These are phyloP conservation scores for Amblyjoppa proteus DNA, from an alignment of 2,888 invertebrate genomes.

Conservation along the genomic window DNA sequence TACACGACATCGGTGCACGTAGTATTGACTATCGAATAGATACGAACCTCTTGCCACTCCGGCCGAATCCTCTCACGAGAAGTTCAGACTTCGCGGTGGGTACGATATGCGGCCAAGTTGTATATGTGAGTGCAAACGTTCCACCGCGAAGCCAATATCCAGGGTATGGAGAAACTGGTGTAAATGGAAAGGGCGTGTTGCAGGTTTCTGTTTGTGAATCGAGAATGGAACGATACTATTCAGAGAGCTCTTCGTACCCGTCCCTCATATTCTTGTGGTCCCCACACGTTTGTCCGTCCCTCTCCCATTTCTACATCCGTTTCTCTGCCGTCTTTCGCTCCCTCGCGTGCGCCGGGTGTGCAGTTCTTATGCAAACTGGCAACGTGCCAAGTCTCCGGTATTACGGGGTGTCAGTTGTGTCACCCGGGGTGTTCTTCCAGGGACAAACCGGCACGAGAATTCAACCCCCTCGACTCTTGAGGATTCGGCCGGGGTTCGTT, in stretches of 20 bases:
- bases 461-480: conserved; percentile 71
- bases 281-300: conserved; percentile 8
- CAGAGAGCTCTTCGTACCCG: conserved; percentile 39
- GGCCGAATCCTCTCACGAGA: conserved; percentile 22
- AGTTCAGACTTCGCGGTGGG: conserved; percentile 30
- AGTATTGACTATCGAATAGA: conserved; percentile 78
- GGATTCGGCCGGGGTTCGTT: conserved; percentile 53
- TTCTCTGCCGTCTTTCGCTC: not conserved
- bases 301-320: conserved; percentile 31
- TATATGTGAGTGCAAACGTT: conserved; percentile 20
- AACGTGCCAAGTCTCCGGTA: conserved; percentile 80
- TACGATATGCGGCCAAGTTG: conserved; percentile 14
- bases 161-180: conserved; percentile 1
- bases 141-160: not conserved
- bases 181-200: conserved; percentile 25
- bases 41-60: conserved; percentile 57
- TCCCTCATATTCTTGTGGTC: conserved; percentile 23
- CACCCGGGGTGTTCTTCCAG: conserved; percentile 69
- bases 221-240: conserved; percentile 41
- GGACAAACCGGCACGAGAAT: conserved; percentile 24
- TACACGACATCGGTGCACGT: conserved; percentile 74
- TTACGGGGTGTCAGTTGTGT: conserved; percentile 82
- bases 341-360: conserved; percentile 76
- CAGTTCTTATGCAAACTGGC: conserved; percentile 84
- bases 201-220: conserved; percentile 43